phyloP scores from a whole-genome alignment of 1,140 invertebrate genomes.

The Drosophila rufa region DNA sequence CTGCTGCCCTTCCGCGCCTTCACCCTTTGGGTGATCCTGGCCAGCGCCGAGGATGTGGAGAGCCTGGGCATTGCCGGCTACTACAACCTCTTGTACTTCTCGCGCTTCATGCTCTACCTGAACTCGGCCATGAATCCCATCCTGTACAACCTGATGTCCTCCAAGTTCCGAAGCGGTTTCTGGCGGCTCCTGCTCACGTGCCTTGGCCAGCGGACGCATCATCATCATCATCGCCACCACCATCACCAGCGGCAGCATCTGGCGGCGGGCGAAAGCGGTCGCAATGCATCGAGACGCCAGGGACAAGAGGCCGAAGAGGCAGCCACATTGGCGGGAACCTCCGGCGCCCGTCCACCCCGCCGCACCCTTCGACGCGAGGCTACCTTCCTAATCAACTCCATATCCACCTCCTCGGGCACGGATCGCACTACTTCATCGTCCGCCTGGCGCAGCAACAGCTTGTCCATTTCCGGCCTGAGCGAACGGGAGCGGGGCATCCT shows the following conservation, averaged over 20 bases:
- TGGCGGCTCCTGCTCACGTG: slow-evolving; percentile 79
- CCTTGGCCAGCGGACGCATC: slow-evolving; percentile 54
- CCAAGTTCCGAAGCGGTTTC: slow-evolving; percentile 95
- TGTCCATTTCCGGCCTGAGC: slow-evolving; percentile 62
- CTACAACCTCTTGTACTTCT: slow-evolving; percentile 94
- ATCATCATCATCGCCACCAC: slow-evolving; percentile 49
- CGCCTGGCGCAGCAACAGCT: slow-evolving; percentile 70
- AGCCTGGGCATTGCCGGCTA: slow-evolving; percentile 91
- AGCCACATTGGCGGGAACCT: slow-evolving; percentile 10
- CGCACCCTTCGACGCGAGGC: slow-evolving; percentile 72
- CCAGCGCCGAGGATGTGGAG: slow-evolving; percentile 88
- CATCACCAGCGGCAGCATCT: slow-evolving; percentile 37
- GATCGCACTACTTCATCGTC: slow-evolving; percentile 71
- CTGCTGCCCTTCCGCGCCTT: slow-evolving; percentile 94
- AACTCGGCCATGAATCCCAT: slow-evolving; percentile 96
- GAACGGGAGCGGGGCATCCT: slow-evolving; percentile 59
- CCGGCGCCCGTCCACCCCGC: slow-evolving; percentile 30
- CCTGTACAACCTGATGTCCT: slow-evolving; percentile 95
- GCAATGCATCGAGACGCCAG: slow-evolving; percentile 33
- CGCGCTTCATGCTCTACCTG: slow-evolving; percentile 93
- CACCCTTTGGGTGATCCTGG: slow-evolving; percentile 93
- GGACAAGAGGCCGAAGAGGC: slow-evolving; percentile 48
- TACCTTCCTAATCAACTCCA: slow-evolving; percentile 77
- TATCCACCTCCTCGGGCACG: slow-evolving; percentile 78
- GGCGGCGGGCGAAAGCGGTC: slow-evolving; percentile 43